A percentile compares a stretch with the other conserved stretches of the same genome.
These are phyloP conservation scores for Oreochromis tanganicae DNA, from an alignment of 2,113 vertebrate species.

Conservation along the genomic window DNA sequence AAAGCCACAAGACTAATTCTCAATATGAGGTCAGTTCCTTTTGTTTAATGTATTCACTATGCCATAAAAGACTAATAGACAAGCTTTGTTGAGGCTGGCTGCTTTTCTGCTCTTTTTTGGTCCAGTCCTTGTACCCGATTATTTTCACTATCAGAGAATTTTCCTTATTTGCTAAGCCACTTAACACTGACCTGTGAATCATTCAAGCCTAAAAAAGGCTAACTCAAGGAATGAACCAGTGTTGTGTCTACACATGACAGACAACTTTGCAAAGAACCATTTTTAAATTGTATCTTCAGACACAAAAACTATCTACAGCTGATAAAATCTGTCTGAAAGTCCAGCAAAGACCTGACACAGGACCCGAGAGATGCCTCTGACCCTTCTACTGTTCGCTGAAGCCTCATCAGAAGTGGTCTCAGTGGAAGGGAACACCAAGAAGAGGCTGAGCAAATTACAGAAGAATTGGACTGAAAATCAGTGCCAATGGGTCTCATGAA, in stretches of 20 bases:
- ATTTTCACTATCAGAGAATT: neutral
- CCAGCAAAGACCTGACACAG: neutral
- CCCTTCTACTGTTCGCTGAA: neutral
- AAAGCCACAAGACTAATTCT: neutral
- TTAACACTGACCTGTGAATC: neutral
- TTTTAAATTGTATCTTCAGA: neutral
- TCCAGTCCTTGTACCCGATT: neutral
- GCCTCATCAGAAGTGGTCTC: neutral
- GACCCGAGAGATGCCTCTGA: neutral
- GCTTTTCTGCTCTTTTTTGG: neutral
- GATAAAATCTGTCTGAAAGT: neutral
- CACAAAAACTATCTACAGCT: neutral
- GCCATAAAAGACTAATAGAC: neutral
- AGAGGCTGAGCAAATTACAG: neutral
- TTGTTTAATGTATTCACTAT: neutral
- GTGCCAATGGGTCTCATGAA: neutral
- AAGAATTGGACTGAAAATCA: neutral
- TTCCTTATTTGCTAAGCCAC: neutral
- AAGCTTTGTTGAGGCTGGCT: neutral
- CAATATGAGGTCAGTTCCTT: neutral
- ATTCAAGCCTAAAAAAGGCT: neutral
- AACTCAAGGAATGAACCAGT: neutral
- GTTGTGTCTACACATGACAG: neutral
- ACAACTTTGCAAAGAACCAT: neutral
- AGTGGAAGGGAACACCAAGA: neutral